These are phyloP conservation scores for Diarsia dahlii DNA, from an alignment of 2,888 invertebrate genomes.

Conservation along the genomic window DNA sequence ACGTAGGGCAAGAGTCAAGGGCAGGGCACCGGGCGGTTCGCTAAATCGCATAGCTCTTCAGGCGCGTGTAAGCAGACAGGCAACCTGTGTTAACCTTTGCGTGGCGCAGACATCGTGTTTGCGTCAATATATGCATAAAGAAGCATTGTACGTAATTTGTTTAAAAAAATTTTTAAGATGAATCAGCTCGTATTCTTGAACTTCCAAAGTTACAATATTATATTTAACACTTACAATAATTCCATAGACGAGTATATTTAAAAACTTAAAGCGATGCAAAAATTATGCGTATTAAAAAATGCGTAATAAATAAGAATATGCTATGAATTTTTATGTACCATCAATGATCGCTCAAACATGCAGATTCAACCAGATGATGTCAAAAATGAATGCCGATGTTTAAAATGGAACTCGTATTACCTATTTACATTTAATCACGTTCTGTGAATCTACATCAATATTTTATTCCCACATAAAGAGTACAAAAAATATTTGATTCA, in stretches of 20 bases:
- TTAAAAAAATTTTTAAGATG: constrained; percentile 26
- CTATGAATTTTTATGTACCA: not conserved
- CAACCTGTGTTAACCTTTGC: constrained; percentile 58
- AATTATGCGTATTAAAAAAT: not conserved
- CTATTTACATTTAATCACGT: not conserved
- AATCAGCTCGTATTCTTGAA: constrained; percentile 39
- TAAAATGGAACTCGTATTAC: constrained; percentile 7
- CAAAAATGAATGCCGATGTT: constrained; percentile 3
- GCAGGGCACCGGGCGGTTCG: constrained; percentile 63
- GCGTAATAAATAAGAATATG: not conserved
- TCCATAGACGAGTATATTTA: constrained; percentile 1
- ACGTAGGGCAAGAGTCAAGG: constrained; percentile 78
- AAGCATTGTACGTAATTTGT: constrained; percentile 14
- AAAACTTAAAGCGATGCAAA: constrained; percentile 6
- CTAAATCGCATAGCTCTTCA: constrained; percentile 53
- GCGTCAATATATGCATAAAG: constrained; percentile 13
- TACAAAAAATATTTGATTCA: not conserved
- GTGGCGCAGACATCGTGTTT: constrained; percentile 26
- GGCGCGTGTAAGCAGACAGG: constrained; percentile 37
- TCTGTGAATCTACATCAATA: not conserved
- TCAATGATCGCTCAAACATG: constrained; percentile 3
- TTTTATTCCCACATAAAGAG: not conserved
- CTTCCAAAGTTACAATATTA: constrained; percentile 13
- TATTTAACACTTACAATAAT: not conserved
- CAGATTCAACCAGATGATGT: not conserved